Conservation (phyloP, 2,797 vertebrate species). For the Sarcophilus harrisii region DNA sequence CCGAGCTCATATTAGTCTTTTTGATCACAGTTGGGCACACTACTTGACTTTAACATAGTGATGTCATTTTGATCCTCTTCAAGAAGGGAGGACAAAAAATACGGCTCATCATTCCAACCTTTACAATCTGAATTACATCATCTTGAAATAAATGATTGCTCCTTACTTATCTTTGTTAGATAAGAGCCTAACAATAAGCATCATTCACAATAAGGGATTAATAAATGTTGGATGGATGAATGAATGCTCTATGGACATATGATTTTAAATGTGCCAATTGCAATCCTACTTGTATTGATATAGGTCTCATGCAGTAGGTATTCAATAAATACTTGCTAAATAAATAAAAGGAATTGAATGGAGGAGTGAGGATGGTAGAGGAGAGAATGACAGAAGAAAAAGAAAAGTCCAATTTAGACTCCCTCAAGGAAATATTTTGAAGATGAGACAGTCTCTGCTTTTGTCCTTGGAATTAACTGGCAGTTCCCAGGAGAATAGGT, state of each 20-base stretch:
- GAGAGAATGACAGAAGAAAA: background rate
- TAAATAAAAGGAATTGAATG: background rate
- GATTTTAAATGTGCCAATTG: background rate
- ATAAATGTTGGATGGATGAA: background rate
- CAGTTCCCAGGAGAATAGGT: background rate
- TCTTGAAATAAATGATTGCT: background rate
- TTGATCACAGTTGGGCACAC: too few species aligned
- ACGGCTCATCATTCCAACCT: background rate
- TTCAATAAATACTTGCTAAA: background rate
- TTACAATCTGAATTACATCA: background rate
- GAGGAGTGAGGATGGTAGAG: background rate
- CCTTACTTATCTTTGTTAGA: background rate
- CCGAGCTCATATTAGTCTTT: too few species aligned
- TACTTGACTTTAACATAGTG: too few species aligned
- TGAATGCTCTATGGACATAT: background rate
- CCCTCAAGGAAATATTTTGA: background rate
- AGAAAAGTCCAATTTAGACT: background rate
- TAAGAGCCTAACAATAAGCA: background rate
- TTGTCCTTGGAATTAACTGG: background rate
- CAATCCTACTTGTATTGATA: background rate
- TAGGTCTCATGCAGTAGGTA: background rate
- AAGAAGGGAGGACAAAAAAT: background rate
- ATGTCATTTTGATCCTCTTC: too few species aligned
- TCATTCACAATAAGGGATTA: background rate
- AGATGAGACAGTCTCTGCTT: background rate